A percentile compares a stretch with the other conserved stretches of the same genome.
Evolutionary conservation across 53 echinoderm and acorn worm genomes (phyloP).

Genomic region (Paracentrotus lividus): DNA sequence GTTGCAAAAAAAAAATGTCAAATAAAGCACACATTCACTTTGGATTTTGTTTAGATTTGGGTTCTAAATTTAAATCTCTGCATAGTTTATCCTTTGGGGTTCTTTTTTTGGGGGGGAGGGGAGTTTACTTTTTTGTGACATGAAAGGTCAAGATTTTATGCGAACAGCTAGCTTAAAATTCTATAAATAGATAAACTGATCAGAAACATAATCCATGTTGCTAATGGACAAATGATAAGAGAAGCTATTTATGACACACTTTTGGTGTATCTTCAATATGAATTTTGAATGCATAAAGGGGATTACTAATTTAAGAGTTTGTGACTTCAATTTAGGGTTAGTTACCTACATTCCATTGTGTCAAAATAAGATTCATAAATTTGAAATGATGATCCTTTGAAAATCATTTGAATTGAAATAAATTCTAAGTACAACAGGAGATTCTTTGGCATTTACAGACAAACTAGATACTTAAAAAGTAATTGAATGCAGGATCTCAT

Average conservation of each 20-base stretch:
- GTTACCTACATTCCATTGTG: conserved; percentile 1
- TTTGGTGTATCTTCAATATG: background rate
- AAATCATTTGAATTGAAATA: background rate
- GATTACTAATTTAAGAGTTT: background rate
- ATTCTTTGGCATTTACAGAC: too few relatives aligned
- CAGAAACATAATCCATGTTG: background rate
- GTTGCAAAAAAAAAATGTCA: background rate
- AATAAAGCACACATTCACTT: background rate
- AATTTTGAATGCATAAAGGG: background rate
- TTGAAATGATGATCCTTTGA: background rate
- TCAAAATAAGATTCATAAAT: background rate
- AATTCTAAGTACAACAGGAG: background rate
- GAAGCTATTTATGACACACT: too few relatives aligned
- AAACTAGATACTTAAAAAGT: too few relatives aligned
- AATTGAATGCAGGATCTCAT: too few relatives aligned
- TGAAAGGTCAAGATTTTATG: background rate
- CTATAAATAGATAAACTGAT: background rate
- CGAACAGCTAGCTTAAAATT: background rate
- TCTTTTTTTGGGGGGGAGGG: background rate
- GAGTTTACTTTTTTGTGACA: background rate
- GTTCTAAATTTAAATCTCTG: background rate
- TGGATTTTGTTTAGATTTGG: background rate
- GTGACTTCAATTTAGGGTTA: background rate
- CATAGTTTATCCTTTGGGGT: background rate
- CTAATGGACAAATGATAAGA: too few relatives aligned